These are phyloP conservation scores for Bilobella aurantiaca DNA, from an alignment of 1,140 invertebrate genomes.

Conservation along the genomic window DNA sequence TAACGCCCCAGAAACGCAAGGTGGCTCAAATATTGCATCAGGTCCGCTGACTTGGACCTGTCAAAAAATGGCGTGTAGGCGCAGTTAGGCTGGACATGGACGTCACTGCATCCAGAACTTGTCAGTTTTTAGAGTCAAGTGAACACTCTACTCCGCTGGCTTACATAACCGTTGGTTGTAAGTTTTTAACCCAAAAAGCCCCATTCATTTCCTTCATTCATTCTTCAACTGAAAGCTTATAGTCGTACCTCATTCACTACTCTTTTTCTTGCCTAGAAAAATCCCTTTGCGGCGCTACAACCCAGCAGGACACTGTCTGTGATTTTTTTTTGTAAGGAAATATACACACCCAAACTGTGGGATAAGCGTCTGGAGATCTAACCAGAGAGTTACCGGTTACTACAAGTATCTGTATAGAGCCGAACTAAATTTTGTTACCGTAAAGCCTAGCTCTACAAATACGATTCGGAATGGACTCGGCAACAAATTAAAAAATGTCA, in stretches of 20 bases:
- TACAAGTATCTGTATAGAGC: too few relatives aligned
- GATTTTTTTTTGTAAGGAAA: not conserved
- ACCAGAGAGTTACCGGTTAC: too few relatives aligned
- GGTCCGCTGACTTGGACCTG: too few relatives aligned
- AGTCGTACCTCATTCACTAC: too few relatives aligned
- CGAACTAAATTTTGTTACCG: too few relatives aligned
- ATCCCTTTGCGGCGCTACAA: too few relatives aligned
- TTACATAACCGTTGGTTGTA: not conserved
- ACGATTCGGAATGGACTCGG: too few relatives aligned
- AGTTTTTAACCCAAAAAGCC: not conserved
- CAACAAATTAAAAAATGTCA: too few relatives aligned
- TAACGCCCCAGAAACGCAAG: not conserved
- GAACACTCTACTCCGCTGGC: not conserved
- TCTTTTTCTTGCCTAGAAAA: too few relatives aligned
- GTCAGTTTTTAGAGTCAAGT: not conserved
- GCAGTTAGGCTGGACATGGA: not conserved
- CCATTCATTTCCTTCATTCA: slow-evolving; percentile 7
- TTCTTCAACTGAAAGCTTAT: not conserved
- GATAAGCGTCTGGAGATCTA: too few relatives aligned
- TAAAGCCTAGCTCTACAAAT: too few relatives aligned
- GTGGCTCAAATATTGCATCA: not conserved
- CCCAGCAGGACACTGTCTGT: not conserved
- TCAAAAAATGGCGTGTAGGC: not conserved
- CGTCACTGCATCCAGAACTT: not conserved
- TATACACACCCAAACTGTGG: too few relatives aligned